A percentile compares a stretch with the other conserved stretches of the same genome.
Evolutionary conservation across 53 echinoderm and acorn worm genomes (phyloP).

Genomic region (Apostichopus leukothele): DNA sequence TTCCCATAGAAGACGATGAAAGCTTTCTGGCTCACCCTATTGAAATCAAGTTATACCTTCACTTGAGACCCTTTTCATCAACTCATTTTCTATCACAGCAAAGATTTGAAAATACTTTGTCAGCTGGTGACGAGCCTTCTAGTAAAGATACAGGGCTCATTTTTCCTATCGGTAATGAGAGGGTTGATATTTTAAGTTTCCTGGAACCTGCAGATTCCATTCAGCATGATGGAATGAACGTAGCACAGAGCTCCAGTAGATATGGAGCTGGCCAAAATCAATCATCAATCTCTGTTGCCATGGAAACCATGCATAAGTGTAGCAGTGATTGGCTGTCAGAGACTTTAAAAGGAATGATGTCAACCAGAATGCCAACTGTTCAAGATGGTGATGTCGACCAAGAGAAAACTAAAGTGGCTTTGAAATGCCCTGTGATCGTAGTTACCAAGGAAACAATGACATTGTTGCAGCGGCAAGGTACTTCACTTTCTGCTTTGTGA

Average conservation of each 20-base stretch:
- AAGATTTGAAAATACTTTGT: neutral
- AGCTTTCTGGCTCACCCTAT: conserved; percentile 42
- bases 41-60: conserved; percentile 54
- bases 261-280: neutral
- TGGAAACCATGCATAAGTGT: conserved; percentile 5
- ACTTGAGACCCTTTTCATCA: conserved; percentile 39
- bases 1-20: conserved; percentile 40
- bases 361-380: neutral
- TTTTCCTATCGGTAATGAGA: conserved; percentile 5
- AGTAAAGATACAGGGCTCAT: neutral
- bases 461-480: conserved; percentile 7
- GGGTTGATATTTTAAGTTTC: conserved; percentile 1
- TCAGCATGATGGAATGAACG: neutral
- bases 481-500: neutral
- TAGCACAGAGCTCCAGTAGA: neutral
- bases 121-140: neutral
- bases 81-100: neutral
- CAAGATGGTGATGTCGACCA: neutral
- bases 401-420: neutral
- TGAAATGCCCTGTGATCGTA: neutral
- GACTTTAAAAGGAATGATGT: conserved; percentile 2
- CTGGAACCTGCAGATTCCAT: neutral
- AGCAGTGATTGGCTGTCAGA: neutral
- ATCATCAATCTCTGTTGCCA: neutral
- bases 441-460: neutral